These are phyloP conservation scores for Strigamia transsilvanica DNA, from an alignment of 2,888 invertebrate genomes.

Conservation along the genomic window DNA sequence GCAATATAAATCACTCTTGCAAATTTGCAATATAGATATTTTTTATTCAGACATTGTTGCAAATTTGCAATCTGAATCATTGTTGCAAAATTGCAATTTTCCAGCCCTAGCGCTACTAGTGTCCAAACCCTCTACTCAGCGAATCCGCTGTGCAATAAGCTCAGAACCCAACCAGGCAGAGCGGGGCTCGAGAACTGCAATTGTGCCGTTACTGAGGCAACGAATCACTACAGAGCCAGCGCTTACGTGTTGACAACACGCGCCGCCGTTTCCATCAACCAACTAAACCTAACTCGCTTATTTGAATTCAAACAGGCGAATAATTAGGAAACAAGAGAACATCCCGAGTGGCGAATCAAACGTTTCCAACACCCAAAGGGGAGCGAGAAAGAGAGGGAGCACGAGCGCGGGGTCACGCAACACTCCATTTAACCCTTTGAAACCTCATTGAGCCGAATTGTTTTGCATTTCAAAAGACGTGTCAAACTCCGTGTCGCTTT, in stretches of 20 bases:
- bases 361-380: not conserved
- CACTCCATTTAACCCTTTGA: conserved; percentile 21
- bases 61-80: too few relatives aligned
- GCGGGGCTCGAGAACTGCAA: too few relatives aligned
- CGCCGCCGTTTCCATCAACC: not conserved
- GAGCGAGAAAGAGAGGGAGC: too few relatives aligned
- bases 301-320: conserved; percentile 12
- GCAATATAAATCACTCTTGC: too few relatives aligned
- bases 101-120: too few relatives aligned
- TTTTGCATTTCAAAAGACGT: conserved; percentile 4
- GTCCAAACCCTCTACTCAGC: too few relatives aligned
- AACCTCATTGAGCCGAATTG: conserved; percentile 31
- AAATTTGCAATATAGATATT: not conserved
- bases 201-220: too few relatives aligned
- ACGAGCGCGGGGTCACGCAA: not conserved
- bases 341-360: not conserved
- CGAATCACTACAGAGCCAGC: too few relatives aligned
- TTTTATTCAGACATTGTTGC: too few relatives aligned
- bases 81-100: too few relatives aligned
- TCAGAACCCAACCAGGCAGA: too few relatives aligned
- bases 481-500: not conserved
- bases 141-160: too few relatives aligned
- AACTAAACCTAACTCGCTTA: not conserved
- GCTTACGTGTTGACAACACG: not conserved
- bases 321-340: conserved; percentile 36